These are phyloP conservation scores for Chrysina gloriosa DNA, from an alignment of 2,888 invertebrate species.

Conservation along the genomic window DNA sequence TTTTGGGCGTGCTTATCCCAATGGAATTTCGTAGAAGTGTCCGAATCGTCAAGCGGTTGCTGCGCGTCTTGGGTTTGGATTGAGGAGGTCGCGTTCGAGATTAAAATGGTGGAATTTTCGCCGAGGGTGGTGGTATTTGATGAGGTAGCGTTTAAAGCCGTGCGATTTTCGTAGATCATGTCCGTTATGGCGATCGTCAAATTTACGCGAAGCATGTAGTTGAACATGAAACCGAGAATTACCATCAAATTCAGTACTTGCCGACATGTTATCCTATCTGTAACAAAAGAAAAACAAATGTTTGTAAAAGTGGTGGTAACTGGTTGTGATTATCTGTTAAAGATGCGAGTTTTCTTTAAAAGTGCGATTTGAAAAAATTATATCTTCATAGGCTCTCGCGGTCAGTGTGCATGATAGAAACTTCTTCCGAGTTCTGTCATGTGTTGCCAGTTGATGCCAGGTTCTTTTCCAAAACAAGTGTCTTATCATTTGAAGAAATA, in stretches of 20 bases:
- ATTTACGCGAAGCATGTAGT: constrained; percentile 89
- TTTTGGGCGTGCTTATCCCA: constrained; percentile 87
- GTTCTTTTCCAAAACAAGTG: too few species aligned
- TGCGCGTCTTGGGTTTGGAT: constrained; percentile 6
- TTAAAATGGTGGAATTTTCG: constrained; percentile 8
- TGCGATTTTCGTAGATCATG: constrained; percentile 69
- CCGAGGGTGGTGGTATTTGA: constrained; percentile 4
- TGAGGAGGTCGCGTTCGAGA: constrained; percentile 31
- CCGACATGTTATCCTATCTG: constrained; percentile 81
- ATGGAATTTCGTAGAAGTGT: constrained; percentile 69
- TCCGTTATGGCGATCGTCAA: constrained; percentile 88
- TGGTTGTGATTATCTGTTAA: too few species aligned
- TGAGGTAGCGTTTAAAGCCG: not conserved
- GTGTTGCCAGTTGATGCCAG: too few species aligned
- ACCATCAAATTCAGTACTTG: constrained; percentile 87
- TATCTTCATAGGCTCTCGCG: too few species aligned
- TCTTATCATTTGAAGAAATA: too few species aligned
- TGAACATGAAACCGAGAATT: constrained; percentile 88
- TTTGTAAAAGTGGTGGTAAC: not conserved
- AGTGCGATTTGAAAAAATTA: too few species aligned
- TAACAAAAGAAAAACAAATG: constrained; percentile 53
- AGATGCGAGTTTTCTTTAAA: too few species aligned
- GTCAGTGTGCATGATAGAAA: too few species aligned
- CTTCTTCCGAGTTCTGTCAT: too few species aligned
- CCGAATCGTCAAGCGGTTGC: constrained; percentile 15